Evolutionary conservation across 2,113 vertebrate genomes (phyloP), one percentile per base, ranked within the genome.

Genomic region (Sisor rabdophorus): DNA sequence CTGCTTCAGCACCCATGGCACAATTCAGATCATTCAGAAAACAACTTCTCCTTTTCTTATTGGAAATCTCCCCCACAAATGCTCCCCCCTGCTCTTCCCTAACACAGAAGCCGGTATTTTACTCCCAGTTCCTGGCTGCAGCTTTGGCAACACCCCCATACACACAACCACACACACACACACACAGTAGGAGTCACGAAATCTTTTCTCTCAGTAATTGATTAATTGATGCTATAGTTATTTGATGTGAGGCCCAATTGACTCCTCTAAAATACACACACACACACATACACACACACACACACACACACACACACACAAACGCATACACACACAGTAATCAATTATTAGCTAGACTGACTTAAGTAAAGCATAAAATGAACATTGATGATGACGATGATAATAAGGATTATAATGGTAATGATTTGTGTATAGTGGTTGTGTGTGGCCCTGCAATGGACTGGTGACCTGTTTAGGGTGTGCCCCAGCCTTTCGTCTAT

Each of bases 201-300:
- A 60, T 76, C 81, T 86, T 91, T 90, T 90, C 87, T 89, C 83
- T 83, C 80, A 81, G 87, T 92, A 90, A 91, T 91, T 92, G 88
- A 91, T 91, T 91, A 91, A 91, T 92, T 91, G 89, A 90, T 88
- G 82, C 86, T 82, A 84, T 78, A 86, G 81, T 71, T 76, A 77
- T 87, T 91, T 89, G 83, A 90, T 88, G 86, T 67, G 22, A 67
- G 64, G 44, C 40, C 40, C 8, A 22, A 44, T 64, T 64, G 86
- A 85, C 81, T 87, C 85, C 84, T 87, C 87, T 91, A 8, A 67
- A 26, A 85, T 90, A 55, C 53, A n/a, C n/a, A 15, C 22, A 67
- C 19, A 6, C 55, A 75, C 74, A 12, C 68, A 59, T 59, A 28
- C 11, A 19, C 26, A 15, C 56, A 52, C 47, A 52, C 67, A 54